phyloP scores from a whole-genome alignment of 2,113 vertebrate species.

The Brienomyrus longianalis region DNA sequence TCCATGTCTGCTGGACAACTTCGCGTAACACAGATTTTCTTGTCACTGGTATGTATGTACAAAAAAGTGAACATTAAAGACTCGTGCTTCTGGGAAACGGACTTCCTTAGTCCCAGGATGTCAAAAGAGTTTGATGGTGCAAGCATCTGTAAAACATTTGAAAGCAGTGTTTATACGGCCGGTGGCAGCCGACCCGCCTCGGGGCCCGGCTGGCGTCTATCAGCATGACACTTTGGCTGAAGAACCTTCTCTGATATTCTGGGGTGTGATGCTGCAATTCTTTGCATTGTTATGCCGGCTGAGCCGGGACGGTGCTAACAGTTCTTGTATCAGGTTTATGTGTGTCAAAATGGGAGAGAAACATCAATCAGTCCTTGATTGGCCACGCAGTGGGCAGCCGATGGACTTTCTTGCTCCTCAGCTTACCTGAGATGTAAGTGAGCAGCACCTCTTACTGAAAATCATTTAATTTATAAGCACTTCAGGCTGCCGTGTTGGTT shows the following conservation, averaged over 20 bases:
- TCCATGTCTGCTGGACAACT: not conserved
- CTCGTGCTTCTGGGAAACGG: not conserved
- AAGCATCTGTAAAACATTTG: not conserved
- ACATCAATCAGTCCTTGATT: not conserved
- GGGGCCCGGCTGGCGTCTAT: not conserved
- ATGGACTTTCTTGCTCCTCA: not conserved
- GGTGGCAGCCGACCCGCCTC: not conserved
- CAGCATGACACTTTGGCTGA: not conserved
- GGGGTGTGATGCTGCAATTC: not conserved
- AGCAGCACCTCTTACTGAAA: not conserved
- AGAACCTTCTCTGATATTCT: not conserved
- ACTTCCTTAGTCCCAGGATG: not conserved
- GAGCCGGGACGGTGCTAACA: not conserved
- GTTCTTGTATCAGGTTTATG: not conserved
- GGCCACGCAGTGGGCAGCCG: not conserved
- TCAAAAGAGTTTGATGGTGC: not conserved
- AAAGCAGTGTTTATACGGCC: not conserved
- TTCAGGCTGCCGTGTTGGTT: not conserved
- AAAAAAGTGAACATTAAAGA: not conserved
- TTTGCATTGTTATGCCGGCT: not conserved
- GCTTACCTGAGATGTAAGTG: not conserved
- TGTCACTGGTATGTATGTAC: not conserved
- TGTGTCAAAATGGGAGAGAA: not conserved
- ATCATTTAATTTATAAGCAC: not conserved
- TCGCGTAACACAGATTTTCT: not conserved